phyloP scores from a whole-genome alignment of 2,888 invertebrate genomes.

The Stenurella melanura region DNA sequence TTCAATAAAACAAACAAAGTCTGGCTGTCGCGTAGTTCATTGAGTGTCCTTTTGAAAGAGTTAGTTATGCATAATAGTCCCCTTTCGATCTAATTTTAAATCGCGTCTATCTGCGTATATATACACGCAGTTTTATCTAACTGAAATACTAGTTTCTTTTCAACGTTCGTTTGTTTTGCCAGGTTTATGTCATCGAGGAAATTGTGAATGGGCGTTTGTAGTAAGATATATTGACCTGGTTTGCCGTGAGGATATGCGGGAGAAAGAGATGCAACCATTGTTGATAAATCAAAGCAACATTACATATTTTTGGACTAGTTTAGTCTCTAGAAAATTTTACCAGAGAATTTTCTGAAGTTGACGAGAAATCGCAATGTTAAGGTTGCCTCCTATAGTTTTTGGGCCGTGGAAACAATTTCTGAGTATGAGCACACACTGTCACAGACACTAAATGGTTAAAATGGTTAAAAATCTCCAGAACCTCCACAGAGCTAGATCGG shows the following conservation, averaged over 20 bases:
- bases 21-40: conserved; percentile 9
- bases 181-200: background rate
- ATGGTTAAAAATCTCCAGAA: too few relatives aligned
- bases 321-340: too few relatives aligned
- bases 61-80: conserved; percentile 2
- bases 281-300: background rate
- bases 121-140: background rate
- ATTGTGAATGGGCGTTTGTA: background rate
- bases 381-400: too few relatives aligned
- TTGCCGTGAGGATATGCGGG: background rate
- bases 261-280: background rate
- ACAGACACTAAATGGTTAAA: too few relatives aligned
- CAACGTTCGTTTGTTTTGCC: conserved; percentile 5
- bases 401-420: too few relatives aligned
- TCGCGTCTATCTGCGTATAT: background rate
- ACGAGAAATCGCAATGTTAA: too few relatives aligned
- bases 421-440: too few relatives aligned
- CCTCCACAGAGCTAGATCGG: too few relatives aligned
- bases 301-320: too few relatives aligned
- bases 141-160: background rate
- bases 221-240: conserved; percentile 2
- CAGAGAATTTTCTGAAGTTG: too few relatives aligned
- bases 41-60: conserved; percentile 18
- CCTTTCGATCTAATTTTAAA: conserved; percentile 15
- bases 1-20: conserved; percentile 25